Evolutionary conservation across 2,113 vertebrate species (phyloP).

Genomic region (Agapornis roseicollis): DNA sequence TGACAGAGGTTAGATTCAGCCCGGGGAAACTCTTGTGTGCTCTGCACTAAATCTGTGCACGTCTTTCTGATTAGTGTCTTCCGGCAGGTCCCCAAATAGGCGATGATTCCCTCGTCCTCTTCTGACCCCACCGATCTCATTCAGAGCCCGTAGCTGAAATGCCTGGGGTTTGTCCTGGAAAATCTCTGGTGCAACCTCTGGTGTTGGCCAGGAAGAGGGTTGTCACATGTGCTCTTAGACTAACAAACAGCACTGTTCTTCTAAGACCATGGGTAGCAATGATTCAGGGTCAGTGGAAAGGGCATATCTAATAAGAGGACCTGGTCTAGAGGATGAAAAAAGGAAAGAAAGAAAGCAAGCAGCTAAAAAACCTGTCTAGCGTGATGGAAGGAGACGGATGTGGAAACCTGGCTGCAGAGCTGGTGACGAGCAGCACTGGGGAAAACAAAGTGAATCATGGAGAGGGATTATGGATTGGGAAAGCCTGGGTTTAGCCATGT

Average conservation of each 20-base stretch:
- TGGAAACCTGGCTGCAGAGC: not conserved
- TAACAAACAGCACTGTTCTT: constrained; percentile 66
- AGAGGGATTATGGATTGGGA: not conserved
- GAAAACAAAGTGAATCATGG: not conserved
- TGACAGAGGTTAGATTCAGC: not conserved
- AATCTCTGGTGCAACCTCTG: constrained; percentile 35
- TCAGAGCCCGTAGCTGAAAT: not conserved
- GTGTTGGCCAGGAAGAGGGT: constrained; percentile 39
- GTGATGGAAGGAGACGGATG: not conserved
- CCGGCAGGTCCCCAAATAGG: not conserved
- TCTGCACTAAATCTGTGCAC: not conserved
- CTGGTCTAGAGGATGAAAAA: constrained; percentile 19
- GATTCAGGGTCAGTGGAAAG: constrained; percentile 69
- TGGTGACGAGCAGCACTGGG: not conserved
- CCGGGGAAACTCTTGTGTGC: not conserved
- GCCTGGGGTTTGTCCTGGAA: constrained; percentile 29
- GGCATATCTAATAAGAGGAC: constrained; percentile 57
- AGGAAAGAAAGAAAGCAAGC: not conserved
- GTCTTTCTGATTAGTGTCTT: constrained; percentile 20
- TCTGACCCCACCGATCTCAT: not conserved
- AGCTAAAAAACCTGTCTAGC: not conserved
- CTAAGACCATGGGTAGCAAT: constrained; percentile 67
- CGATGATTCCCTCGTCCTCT: constrained; percentile 2
- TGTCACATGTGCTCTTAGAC: constrained; percentile 69
- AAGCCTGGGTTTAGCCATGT: not conserved